Conservation (phyloP, 1,140 invertebrate genomes). For the Cyphomyrmex costatus region DNA sequence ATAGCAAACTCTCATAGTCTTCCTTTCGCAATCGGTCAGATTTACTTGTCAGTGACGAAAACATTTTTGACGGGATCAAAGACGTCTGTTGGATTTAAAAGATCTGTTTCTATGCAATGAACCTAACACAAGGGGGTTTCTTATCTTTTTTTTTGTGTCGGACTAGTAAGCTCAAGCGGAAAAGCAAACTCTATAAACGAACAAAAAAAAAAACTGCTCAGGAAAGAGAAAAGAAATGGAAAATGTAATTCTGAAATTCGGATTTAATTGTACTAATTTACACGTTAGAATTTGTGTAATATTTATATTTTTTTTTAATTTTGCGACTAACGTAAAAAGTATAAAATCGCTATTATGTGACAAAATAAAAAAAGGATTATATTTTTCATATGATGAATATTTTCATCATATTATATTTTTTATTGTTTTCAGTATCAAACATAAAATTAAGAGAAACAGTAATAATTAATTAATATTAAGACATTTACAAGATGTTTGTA, state of each 20-base stretch:
- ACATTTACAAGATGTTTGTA: background rate
- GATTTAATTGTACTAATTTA: conserved; percentile 14
- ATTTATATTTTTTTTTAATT: background rate
- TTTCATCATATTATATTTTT: no score
- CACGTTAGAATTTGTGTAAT: background rate
- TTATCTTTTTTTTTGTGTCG: background rate
- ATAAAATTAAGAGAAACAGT: background rate
- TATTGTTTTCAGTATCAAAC: background rate
- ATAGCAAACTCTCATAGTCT: background rate
- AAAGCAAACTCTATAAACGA: background rate
- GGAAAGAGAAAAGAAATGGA: background rate
- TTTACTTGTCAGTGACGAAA: conserved; percentile 25
- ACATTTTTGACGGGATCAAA: conserved; percentile 28
- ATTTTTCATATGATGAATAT: no score
- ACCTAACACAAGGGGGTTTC: background rate
- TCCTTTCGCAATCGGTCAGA: conserved; percentile 34
- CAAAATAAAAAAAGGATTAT: background rate
- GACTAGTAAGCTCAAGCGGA: background rate
- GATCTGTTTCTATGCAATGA: conserved; percentile 16
- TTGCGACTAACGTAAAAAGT: background rate
- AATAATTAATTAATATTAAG: background rate
- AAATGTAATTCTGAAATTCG: background rate
- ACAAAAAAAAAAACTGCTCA: background rate
- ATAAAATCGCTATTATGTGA: background rate
- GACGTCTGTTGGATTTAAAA: conserved; percentile 48